Evolutionary conservation across 2,113 vertebrate genomes (phyloP), one percentile per base, ranked within the genome.

Genomic region (Heliornis fulica): DNA sequence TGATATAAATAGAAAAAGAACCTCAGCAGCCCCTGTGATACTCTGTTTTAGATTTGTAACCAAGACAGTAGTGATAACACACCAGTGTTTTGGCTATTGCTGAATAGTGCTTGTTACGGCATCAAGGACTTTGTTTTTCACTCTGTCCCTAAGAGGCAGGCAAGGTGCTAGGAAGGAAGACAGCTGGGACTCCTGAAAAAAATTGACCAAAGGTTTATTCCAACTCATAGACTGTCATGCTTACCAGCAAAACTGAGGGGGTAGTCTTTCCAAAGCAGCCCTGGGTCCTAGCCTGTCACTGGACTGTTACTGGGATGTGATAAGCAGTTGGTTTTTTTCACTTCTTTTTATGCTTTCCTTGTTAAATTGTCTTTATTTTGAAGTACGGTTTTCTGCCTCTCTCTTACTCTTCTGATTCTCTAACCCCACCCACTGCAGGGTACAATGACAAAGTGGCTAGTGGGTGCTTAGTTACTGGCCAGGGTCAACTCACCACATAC

Each of bases 251-350:
- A 89, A 78, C 18, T 23, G 22, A 11, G 29, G 22, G 15, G 8
- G 10, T 18, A 60, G 22, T 43, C 21, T 78, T 94, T 66, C 22
- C 34, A 59, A 66, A 90, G 41, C 22, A 63, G 16, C 17, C 7
- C 8, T 1, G 57, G n/a, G 19, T 87, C 20, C 31, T 66, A 25
- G 29, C 41, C 34, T 50, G 51, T 18, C 18, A 23, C 36, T 26
- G 29, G 5, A 63, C 60, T 84, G 12, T 59, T 53, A 21, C 18
- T 23, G 41, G n/a, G 21, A 61, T 56, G 77, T 21, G 29, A 8
- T 7, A 2, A 13, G 12, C 0, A 1, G 17, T 9, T 70, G 20
- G 0, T 11, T 61, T 63, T 65, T 41, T 2, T 0, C 1, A 20
- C 2, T 2, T 8, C 12, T 38, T 76, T 77, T 77, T 74, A 43